These are phyloP conservation scores for Paelopatides confundens DNA, from an alignment of 53 echinoderm and acorn worm species.

Conservation along the genomic window DNA sequence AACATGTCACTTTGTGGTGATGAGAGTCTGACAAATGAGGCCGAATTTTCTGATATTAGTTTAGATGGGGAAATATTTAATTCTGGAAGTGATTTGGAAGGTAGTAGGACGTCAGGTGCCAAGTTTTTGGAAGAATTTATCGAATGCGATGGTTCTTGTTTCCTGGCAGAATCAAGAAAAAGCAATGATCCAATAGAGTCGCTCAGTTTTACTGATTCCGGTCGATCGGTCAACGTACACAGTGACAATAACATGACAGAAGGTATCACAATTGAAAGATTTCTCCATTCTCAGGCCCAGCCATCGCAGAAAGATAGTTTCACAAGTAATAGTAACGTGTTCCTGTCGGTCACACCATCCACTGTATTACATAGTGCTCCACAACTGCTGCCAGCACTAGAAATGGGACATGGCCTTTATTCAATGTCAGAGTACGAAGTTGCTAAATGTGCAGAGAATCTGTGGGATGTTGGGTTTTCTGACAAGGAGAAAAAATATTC, in stretches of 20 bases:
- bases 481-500: background rate
- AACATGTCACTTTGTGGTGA: background rate
- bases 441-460: background rate
- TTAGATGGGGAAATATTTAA: background rate
- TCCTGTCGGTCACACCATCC: background rate
- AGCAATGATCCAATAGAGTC: no score
- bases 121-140: background rate
- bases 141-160: background rate
- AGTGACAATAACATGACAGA: background rate
- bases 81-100: no score
- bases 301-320: background rate
- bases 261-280: background rate
- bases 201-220: background rate
- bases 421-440: background rate
- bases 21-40: background rate
- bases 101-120: no score
- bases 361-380: background rate
- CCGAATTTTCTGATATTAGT: background rate
- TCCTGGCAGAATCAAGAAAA: background rate
- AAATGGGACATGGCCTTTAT: background rate
- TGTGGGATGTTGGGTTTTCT: background rate
- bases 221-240: background rate
- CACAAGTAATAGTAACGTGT: background rate
- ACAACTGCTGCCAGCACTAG: background rate
- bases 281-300: background rate